phyloP scores from a whole-genome alignment of 2,888 invertebrate genomes.

The Netelia virgata region DNA sequence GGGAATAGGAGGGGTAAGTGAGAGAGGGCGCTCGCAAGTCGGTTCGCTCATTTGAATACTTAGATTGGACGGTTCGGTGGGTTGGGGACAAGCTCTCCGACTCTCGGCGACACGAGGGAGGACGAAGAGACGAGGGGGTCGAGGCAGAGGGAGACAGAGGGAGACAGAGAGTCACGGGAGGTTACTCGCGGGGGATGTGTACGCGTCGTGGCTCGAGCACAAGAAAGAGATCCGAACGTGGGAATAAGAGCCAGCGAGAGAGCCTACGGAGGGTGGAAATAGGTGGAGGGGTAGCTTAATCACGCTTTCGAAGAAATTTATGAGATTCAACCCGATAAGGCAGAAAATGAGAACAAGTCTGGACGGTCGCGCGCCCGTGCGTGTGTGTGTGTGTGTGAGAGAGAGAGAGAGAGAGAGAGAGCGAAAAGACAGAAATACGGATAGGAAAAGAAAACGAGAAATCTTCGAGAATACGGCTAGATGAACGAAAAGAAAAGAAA shows the following conservation, averaged over 20 bases:
- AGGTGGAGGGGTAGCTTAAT: conserved; percentile 80
- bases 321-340: conserved; percentile 83
- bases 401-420: conserved; percentile 17
- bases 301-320: conserved; percentile 84
- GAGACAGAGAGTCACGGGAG: conserved; percentile 60
- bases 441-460: conserved; percentile 37
- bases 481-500: conserved; percentile 17
- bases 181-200: conserved; percentile 32
- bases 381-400: conserved; percentile 29
- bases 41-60: conserved; percentile 84
- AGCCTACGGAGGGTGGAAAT: conserved; percentile 52
- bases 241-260: conserved; percentile 52
- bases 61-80: conserved; percentile 83
- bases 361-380: conserved; percentile 66
- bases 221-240: conserved; percentile 54
- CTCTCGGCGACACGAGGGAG: conserved; percentile 61
- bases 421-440: conserved; percentile 39
- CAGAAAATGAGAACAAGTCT: conserved; percentile 79
- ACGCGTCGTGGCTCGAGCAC: conserved; percentile 62
- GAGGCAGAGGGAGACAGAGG: conserved; percentile 33
- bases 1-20: conserved; percentile 1
- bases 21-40: conserved; percentile 72
- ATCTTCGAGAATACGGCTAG: conserved; percentile 16
- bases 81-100: conserved; percentile 40
- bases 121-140: conserved; percentile 39